Conservation (phyloP, 2,113 vertebrate species). For the Macroglossus sobrinus region DNA sequence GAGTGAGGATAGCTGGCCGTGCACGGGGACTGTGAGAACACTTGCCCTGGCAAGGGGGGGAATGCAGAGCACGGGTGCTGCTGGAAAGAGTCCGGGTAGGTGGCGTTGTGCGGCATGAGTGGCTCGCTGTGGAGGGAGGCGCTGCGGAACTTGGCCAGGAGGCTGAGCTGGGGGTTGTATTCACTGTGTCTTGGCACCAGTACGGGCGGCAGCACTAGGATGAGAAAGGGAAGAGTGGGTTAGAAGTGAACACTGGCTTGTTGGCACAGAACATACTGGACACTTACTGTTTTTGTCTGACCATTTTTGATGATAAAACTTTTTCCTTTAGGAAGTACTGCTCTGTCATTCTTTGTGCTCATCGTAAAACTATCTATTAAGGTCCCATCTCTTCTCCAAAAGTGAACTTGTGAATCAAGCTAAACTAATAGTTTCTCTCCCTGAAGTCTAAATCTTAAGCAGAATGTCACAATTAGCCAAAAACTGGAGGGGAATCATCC, state of each 20-base stretch:
- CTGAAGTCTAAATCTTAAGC: neutral
- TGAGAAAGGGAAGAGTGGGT: neutral
- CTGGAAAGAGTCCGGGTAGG: conserved; percentile 95
- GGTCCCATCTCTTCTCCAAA: neutral
- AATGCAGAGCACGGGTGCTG: conserved; percentile 86
- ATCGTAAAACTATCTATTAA: neutral
- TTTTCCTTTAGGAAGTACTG: neutral
- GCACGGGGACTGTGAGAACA: conserved; percentile 88
- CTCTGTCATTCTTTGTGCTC: neutral
- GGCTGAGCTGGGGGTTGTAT: conserved; percentile 97
- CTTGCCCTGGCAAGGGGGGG: conserved; percentile 84
- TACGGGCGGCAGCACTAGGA: conserved; percentile 93
- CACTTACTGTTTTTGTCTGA: too few species aligned
- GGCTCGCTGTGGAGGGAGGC: conserved; percentile 94
- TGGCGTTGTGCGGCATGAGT: conserved; percentile 97
- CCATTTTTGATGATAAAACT: neutral
- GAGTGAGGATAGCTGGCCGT: conserved; percentile 90
- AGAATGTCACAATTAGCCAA: neutral
- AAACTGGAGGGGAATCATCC: neutral
- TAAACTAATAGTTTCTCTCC: neutral
- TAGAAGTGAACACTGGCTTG: neutral
- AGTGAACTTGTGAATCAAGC: neutral
- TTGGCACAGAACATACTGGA: neutral
- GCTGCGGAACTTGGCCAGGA: conserved; percentile 95
- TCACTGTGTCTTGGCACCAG: conserved; percentile 98